Evolutionary conservation across 2,888 invertebrate genomes (phyloP).

Genomic region (Conomelus anceps): DNA sequence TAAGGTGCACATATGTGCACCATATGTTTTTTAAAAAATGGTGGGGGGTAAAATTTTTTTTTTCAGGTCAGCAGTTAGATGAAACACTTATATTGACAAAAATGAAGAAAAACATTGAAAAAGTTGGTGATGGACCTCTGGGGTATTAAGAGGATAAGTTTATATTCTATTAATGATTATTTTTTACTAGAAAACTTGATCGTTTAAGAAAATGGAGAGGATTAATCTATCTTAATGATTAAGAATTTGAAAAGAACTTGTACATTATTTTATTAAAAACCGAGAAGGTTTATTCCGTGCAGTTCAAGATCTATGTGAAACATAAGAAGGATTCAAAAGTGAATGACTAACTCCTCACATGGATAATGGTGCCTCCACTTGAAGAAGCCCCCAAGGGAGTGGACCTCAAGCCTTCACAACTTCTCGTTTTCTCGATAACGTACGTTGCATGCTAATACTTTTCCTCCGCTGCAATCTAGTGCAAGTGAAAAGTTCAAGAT

Average conservation of each 20-base stretch:
- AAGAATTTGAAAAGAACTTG: no score
- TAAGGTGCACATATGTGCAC: conserved; percentile 3
- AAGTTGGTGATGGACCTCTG: no score
- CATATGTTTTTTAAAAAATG: neutral
- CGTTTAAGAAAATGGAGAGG: no score
- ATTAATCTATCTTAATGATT: no score
- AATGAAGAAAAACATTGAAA: no score
- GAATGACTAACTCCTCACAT: neutral
- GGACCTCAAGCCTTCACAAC: neutral
- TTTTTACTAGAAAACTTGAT: no score
- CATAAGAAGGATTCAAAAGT: neutral
- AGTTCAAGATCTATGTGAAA: neutral
- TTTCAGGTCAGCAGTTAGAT: no score
- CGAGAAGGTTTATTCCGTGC: neutral
- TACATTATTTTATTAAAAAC: neutral
- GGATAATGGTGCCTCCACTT: neutral
- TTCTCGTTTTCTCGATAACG: neutral
- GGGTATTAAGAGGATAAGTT: no score
- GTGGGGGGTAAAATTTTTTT: no score
- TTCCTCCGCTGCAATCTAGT: neutral
- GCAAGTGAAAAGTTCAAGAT: neutral
- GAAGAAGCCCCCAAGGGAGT: neutral
- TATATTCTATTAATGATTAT: no score
- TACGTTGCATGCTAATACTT: neutral
- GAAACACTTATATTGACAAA: no score